Conservation (phyloP, 2,797 vertebrate species). For the Rhinoraja longicauda region DNA sequence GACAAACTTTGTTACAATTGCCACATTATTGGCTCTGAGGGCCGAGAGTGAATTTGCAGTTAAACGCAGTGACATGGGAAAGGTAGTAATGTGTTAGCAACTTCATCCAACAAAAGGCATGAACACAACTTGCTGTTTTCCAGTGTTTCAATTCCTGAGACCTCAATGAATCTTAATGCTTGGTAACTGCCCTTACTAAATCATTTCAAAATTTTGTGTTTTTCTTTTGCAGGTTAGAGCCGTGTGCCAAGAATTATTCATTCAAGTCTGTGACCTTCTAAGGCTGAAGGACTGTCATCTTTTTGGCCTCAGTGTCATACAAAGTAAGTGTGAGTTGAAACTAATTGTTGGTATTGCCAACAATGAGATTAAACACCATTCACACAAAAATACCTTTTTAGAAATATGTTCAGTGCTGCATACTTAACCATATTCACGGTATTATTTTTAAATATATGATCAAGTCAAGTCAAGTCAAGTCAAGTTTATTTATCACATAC, state of each 20-base stretch:
- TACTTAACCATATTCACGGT: not conserved
- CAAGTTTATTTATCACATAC: too few relatives aligned
- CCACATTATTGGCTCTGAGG: not conserved
- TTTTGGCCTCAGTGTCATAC: constrained; percentile 95
- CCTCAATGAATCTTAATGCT: not conserved
- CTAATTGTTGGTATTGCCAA: not conserved
- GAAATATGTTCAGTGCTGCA: not conserved
- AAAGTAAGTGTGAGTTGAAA: constrained; percentile 64
- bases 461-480: too few relatives aligned
- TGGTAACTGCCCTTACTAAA: not conserved
- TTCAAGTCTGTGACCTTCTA: constrained; percentile 93
- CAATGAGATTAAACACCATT: not conserved
- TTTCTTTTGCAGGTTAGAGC: constrained; percentile 77
- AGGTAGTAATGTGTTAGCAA: not conserved
- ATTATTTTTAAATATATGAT: not conserved
- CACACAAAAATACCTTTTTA: not conserved
- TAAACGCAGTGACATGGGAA: not conserved
- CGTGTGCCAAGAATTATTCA: constrained; percentile 85
- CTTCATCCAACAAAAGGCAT: not conserved
- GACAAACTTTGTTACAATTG: not conserved
- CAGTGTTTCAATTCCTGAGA: constrained; percentile 37
- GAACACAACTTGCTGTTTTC: not conserved
- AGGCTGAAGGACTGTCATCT: constrained; percentile 92
- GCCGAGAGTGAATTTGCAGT: not conserved
- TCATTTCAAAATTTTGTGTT: not conserved